These are phyloP conservation scores for Nineta flava DNA, from an alignment of 2,888 invertebrate species.

Conservation along the genomic window DNA sequence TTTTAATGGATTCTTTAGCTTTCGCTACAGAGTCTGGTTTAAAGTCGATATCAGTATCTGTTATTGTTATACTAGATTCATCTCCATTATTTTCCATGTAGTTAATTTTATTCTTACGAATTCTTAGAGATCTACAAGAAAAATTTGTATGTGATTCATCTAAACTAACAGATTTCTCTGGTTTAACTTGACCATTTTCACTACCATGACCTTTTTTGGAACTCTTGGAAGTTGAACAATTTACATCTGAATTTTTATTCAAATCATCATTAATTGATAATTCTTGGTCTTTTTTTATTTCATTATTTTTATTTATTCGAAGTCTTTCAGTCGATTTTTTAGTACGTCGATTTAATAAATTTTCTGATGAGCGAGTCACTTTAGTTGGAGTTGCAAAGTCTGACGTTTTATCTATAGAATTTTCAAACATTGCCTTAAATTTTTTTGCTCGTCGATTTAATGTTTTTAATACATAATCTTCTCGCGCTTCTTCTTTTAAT, in stretches of 20 bases:
- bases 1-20: neutral
- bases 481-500: slow-evolving; percentile 37
- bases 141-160: too few species aligned
- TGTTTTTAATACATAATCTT: slow-evolving; percentile 36
- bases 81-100: neutral
- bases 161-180: too few species aligned
- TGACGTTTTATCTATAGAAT: slow-evolving; percentile 8
- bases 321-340: too few species aligned
- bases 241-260: too few species aligned
- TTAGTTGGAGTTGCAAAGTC: too few species aligned
- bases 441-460: slow-evolving; percentile 43
- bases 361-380: too few species aligned
- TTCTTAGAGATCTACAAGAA: neutral
- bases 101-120: neutral
- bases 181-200: neutral
- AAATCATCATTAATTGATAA: too few species aligned
- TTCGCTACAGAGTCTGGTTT: neutral
- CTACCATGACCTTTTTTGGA: neutral
- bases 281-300: too few species aligned
- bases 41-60: neutral
- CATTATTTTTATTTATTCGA: neutral
- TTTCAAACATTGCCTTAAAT: slow-evolving; percentile 32
- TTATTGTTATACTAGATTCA: neutral
- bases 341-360: too few species aligned
- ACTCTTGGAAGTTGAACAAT: too few species aligned